Evolutionary conservation across 1,140 invertebrate species (phyloP).

Genomic region (Diorhabda sublineata): DNA sequence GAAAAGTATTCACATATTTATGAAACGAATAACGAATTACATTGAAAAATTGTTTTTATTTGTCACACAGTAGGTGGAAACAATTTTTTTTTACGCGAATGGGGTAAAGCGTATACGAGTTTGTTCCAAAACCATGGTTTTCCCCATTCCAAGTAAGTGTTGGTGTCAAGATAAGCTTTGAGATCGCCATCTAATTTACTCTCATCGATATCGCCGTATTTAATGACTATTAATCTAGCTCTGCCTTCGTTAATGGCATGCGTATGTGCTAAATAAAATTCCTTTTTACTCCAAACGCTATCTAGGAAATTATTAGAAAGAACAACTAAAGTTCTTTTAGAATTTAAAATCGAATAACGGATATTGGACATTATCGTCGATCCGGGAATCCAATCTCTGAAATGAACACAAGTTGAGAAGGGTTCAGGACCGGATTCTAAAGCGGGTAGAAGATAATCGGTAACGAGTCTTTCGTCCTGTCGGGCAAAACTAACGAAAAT

Average conservation of each 20-base stretch:
- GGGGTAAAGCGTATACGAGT: constrained; percentile 58
- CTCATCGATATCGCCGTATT: constrained; percentile 69
- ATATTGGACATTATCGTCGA: constrained; percentile 78
- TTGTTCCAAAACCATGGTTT: constrained; percentile 86
- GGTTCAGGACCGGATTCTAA: constrained; percentile 58
- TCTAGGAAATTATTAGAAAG: constrained; percentile 76
- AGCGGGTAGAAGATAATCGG: constrained; percentile 60
- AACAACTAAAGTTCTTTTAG: constrained; percentile 76
- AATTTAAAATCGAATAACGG: constrained; percentile 69
- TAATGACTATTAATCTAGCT: constrained; percentile 60
- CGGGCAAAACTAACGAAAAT: constrained; percentile 85
- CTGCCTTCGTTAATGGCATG: constrained; percentile 70
- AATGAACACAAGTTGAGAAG: constrained; percentile 72
- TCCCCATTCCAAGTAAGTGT: constrained; percentile 84
- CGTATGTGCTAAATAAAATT: constrained; percentile 76
- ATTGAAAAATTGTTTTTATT: too few species aligned
- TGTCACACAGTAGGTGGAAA: too few species aligned
- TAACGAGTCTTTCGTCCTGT: constrained; percentile 72
- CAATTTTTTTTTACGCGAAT: constrained; percentile 12
- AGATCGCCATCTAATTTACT: constrained; percentile 69
- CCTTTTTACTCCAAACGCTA: constrained; percentile 81
- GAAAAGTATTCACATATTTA: too few species aligned
- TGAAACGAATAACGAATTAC: too few species aligned
- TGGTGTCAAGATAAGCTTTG: constrained; percentile 71
- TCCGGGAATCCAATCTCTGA: constrained; percentile 74